phyloP scores from a whole-genome alignment of 2,113 vertebrate species.

The Odontesthes bonariensis region DNA sequence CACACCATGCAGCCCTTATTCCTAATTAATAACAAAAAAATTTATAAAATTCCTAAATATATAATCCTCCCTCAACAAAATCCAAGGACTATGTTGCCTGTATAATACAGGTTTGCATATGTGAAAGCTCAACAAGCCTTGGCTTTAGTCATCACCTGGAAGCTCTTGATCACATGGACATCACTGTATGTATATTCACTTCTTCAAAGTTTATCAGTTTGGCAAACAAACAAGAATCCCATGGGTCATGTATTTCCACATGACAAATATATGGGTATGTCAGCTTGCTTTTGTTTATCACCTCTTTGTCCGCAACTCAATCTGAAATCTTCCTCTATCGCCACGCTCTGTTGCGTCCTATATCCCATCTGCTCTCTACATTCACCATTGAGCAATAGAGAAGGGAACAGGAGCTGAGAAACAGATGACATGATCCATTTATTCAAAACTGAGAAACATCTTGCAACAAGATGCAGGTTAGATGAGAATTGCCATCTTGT shows the following conservation, averaged over 20 bases:
- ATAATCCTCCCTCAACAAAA: not conserved
- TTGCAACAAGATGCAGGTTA: conserved; percentile 21
- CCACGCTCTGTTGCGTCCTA: conserved; percentile 46
- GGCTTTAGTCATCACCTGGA: not conserved
- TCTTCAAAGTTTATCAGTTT: not conserved
- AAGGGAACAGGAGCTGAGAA: conserved; percentile 27
- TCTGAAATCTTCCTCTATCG: conserved; percentile 49
- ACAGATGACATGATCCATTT: conserved; percentile 54
- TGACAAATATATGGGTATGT: not conserved
- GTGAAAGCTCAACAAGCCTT: not conserved
- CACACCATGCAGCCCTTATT: too few species aligned
- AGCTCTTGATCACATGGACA: not conserved
- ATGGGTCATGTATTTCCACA: conserved; percentile 1
- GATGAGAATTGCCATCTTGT: not conserved
- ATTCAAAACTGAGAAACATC: conserved; percentile 29
- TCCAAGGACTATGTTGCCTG: not conserved
- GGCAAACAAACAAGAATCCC: not conserved
- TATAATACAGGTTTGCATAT: not conserved
- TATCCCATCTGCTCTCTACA: conserved; percentile 59
- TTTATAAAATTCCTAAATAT: not conserved
- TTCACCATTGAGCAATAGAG: conserved; percentile 54
- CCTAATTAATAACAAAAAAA: too few species aligned
- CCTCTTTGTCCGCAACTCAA: conserved; percentile 35
- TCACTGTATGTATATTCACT: not conserved
- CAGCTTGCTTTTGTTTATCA: conserved; percentile 24